Base-by-base conservation (phyloP, 1,140 invertebrate genomes). In the Sesamia nonagrioides region DNA sequence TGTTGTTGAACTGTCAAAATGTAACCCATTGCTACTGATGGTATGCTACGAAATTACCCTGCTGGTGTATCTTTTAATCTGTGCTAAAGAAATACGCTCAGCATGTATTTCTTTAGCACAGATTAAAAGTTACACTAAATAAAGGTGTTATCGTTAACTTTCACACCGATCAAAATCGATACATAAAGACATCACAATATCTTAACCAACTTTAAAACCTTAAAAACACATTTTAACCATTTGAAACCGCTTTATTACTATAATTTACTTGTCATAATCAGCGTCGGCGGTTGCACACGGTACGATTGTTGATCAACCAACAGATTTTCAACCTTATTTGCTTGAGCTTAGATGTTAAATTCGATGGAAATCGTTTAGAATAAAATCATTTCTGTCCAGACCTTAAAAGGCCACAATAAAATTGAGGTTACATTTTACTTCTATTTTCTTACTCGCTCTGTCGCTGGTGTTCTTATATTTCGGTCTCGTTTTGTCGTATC, bases 221-320 rank as follows among this genome's bases (percentile, higher is more conserved):
- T 83, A 81, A 81, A 78, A 82, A 83, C 76, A 77, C 76, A 80
- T 79, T 83, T 85, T 40, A 79, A 79, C 77, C 74, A 68, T 78
- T 81, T 79, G 61, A 84, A 84, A 86, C 86, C 75, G 74, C 75
- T 87, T 81, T 81, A 82, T 87, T 84, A 84, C 54, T 80, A 79
- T 76, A 85, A 84, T 86, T 86, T 85, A 86, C 80, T 80, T 82
- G 84, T 84, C 82, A 89, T 87, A 88, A 87, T 74, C 74, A 63
- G 80, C 81, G 86, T 88, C 80, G 81, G 85, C 78, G 83, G 69
- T 89, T 91, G 89, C 89, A 89, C 89, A 91, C 89, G 89, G 81
- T 89, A 88, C 89, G 75, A 78, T 85, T 84, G 68, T 50, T 52
- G 60, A 68, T 21, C 52, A 4, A 8, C 27, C 71, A 83, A 61